A percentile compares a stretch with the other conserved stretches of the same genome.
Evolutionary conservation across 2,888 invertebrate species (phyloP).

Genomic region (Phlogophora meticulosa): DNA sequence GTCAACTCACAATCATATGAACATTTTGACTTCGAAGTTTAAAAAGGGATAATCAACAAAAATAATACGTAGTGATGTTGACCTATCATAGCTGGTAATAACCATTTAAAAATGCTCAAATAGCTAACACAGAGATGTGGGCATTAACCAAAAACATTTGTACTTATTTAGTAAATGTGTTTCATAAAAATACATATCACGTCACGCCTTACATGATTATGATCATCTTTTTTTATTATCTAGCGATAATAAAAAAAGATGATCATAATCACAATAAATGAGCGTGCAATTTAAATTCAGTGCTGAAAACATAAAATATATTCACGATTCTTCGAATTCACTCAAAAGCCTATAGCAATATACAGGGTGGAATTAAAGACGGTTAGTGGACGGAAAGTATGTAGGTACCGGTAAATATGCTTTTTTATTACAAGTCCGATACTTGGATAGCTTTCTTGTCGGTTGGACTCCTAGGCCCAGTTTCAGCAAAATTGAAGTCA

Average conservation of each 20-base stretch:
- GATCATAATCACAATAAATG: slow-evolving; percentile 44
- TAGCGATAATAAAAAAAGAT: slow-evolving; percentile 41
- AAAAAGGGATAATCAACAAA: background rate
- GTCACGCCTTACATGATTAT: slow-evolving; percentile 15
- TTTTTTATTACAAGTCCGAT: too few relatives aligned
- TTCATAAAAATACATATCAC: slow-evolving; percentile 12
- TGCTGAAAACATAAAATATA: slow-evolving; percentile 37
- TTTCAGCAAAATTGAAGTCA: too few relatives aligned
- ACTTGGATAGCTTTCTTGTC: too few relatives aligned
- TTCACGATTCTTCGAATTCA: slow-evolving; percentile 30
- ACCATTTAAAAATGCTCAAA: background rate
- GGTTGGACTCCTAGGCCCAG: too few relatives aligned
- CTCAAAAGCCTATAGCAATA: slow-evolving; percentile 8
- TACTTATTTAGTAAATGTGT: slow-evolving; percentile 1
- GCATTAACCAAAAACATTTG: background rate
- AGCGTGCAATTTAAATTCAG: slow-evolving; percentile 36
- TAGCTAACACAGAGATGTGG: background rate
- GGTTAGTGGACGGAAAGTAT: background rate
- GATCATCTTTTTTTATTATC: too few relatives aligned
- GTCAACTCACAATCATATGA: too few relatives aligned
- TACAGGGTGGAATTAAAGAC: slow-evolving; percentile 13
- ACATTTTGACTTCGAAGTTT: background rate
- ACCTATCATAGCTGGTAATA: background rate
- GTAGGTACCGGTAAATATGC: too few relatives aligned
- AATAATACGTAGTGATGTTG: background rate